Percentiles rank a stretch among this genome's conserved stretches.
Evolutionary conservation across 30 jellyfish, hydroid and myxozoan species (phyloP).

Genomic region (Chrysaora quinquecirrha): DNA sequence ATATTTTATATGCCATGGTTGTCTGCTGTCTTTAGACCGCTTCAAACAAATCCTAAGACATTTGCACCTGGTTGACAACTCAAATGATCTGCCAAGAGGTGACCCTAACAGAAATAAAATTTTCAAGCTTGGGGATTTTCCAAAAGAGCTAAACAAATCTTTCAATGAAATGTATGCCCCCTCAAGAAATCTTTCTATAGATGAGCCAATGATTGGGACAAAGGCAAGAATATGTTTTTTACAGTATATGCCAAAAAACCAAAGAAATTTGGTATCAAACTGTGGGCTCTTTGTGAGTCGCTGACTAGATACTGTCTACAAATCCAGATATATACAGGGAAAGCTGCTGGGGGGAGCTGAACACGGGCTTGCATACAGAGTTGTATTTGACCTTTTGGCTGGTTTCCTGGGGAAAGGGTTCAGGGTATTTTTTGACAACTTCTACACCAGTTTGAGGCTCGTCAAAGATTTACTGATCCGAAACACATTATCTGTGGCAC

Average conservation of each 20-base stretch:
- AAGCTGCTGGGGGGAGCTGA: slow-evolving; percentile 31
- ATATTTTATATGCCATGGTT: slow-evolving; percentile 38
- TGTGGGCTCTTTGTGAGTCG: slow-evolving; percentile 62
- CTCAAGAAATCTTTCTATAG: slow-evolving; percentile 30
- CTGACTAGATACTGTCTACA: slow-evolving; percentile 29
- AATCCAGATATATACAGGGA: slow-evolving; percentile 51
- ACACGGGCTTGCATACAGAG: slow-evolving; percentile 44
- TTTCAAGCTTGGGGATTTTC: slow-evolving; percentile 35
- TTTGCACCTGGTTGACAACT: slow-evolving; percentile 46
- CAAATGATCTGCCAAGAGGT: slow-evolving; percentile 3
- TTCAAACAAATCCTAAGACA: slow-evolving; percentile 36
- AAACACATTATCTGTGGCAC: slow-evolving; percentile 59
- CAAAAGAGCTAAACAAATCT: slow-evolving; percentile 1
- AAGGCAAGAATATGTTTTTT: slow-evolving; percentile 32
- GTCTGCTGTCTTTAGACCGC: slow-evolving; percentile 21
- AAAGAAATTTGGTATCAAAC: slow-evolving; percentile 38
- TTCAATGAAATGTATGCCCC: slow-evolving; percentile 45
- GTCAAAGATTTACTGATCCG: slow-evolving; percentile 10
- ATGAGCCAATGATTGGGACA: slow-evolving; percentile 62
- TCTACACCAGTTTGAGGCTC: slow-evolving; percentile 18
- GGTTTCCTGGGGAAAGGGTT: slow-evolving; percentile 2
- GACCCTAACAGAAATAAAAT: slow-evolving; percentile 13
- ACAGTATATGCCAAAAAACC: slow-evolving; percentile 72
- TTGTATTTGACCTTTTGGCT: slow-evolving; percentile 42
- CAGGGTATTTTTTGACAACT: slow-evolving; percentile 38